These are phyloP conservation scores for Papilio gigon DNA, from an alignment of 2,888 invertebrate genomes.

Conservation along the genomic window DNA sequence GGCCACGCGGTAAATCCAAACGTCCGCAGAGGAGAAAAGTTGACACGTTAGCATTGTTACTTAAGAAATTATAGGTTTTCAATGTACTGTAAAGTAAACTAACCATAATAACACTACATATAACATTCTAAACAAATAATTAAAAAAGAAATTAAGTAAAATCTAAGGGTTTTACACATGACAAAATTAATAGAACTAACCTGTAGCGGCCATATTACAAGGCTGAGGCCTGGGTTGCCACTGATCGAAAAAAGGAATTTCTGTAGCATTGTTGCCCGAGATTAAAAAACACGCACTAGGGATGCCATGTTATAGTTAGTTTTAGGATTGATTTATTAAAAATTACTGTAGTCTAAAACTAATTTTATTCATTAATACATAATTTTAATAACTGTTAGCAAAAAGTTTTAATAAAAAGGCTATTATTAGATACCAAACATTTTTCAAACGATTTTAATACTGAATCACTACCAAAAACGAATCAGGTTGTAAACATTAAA, in stretches of 20 bases:
- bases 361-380: too few species aligned
- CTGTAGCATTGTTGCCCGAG: constrained; percentile 24
- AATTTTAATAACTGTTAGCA: too few species aligned
- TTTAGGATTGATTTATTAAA: not conserved
- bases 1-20: constrained; percentile 83
- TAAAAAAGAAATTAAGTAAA: constrained; percentile 46
- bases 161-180: constrained; percentile 71
- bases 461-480: too few species aligned
- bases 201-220: constrained; percentile 88
- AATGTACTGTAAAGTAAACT: constrained; percentile 40
- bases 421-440: too few species aligned
- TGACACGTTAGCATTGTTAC: constrained; percentile 81
- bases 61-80: constrained; percentile 28
- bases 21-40: constrained; percentile 79
- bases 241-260: constrained; percentile 45
- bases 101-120: constrained; percentile 39
- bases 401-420: not conserved
- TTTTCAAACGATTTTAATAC: too few species aligned
- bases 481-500: too few species aligned
- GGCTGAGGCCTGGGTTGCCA: constrained; percentile 80
- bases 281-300: not conserved
- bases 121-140: constrained; percentile 42
- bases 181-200: constrained; percentile 84
- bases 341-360: not conserved
- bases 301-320: constrained; percentile 33